phyloP scores from a whole-genome alignment of 2,113 vertebrate genomes.

The Mormoops blainvillei region DNA sequence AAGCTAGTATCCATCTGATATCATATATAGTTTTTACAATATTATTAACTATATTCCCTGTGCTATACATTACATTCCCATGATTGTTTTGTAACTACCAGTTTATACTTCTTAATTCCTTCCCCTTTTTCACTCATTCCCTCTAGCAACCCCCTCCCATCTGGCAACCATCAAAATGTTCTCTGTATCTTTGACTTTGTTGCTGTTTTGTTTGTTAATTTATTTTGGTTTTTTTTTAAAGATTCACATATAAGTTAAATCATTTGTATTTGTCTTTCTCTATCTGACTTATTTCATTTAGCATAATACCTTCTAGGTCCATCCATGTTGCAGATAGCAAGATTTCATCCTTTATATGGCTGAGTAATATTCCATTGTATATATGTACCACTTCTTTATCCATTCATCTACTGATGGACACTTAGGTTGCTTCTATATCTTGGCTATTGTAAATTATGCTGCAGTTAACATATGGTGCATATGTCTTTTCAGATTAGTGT shows the following conservation, averaged over 20 bases:
- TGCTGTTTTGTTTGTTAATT: neutral
- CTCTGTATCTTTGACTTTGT: neutral
- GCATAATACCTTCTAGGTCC: neutral
- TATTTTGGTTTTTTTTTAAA: too few relatives aligned
- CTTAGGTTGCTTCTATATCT: neutral
- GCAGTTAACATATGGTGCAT: neutral
- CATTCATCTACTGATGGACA: neutral
- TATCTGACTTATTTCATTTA: neutral
- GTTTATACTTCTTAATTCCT: neutral
- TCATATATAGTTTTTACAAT: too few relatives aligned
- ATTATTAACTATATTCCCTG: too few relatives aligned
- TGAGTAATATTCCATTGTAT: neutral
- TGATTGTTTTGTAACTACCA: too few relatives aligned
- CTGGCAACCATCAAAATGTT: neutral
- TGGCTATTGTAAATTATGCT: neutral
- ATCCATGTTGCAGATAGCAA: neutral
- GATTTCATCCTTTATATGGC: neutral
- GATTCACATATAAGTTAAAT: neutral
- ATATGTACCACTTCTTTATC: neutral
- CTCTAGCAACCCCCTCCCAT: neutral
- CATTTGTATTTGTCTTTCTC: neutral
- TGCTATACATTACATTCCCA: too few relatives aligned
- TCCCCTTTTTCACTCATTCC: neutral
- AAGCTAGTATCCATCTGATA: too few relatives aligned
- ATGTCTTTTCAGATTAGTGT: neutral